These are phyloP conservation scores for Edolisoma coerulescens DNA, from an alignment of 2,113 vertebrate genomes.

Conservation along the genomic window DNA sequence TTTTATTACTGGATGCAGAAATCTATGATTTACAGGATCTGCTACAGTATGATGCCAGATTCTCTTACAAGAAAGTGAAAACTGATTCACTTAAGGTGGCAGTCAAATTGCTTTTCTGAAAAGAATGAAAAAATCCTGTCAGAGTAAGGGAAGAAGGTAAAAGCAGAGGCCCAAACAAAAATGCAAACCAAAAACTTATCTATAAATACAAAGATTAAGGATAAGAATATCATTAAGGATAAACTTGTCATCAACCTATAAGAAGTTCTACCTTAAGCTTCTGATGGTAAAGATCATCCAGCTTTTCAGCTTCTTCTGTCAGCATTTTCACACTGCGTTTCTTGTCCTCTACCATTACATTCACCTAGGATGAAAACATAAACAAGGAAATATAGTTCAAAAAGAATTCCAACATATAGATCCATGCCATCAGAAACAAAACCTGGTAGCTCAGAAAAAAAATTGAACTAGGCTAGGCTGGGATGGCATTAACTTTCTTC, in stretches of 20 bases:
- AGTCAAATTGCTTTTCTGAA: background rate
- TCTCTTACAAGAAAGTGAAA: background rate
- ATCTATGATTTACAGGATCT: background rate
- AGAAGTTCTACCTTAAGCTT: constrained; percentile 68
- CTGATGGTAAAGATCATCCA: constrained; percentile 73
- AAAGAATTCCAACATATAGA: background rate
- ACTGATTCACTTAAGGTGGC: background rate
- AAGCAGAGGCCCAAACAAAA: background rate
- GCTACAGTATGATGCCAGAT: background rate
- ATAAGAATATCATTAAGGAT: background rate
- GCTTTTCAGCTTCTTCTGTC: constrained; percentile 75
- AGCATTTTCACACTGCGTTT: constrained; percentile 62
- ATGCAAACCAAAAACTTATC: background rate
- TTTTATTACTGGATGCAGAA: background rate
- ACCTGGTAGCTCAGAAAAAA: background rate
- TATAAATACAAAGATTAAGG: background rate
- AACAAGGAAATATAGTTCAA: background rate
- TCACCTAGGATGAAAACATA: constrained; percentile 59
- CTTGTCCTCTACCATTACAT: constrained; percentile 69
- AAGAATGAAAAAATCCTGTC: background rate
- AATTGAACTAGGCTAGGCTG: background rate
- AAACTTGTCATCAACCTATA: background rate
- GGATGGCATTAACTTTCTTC: background rate
- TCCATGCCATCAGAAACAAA: background rate
- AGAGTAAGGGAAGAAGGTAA: background rate